phyloP scores from a whole-genome alignment of 2,888 invertebrate species.

The Neuroscelio doddi region DNA sequence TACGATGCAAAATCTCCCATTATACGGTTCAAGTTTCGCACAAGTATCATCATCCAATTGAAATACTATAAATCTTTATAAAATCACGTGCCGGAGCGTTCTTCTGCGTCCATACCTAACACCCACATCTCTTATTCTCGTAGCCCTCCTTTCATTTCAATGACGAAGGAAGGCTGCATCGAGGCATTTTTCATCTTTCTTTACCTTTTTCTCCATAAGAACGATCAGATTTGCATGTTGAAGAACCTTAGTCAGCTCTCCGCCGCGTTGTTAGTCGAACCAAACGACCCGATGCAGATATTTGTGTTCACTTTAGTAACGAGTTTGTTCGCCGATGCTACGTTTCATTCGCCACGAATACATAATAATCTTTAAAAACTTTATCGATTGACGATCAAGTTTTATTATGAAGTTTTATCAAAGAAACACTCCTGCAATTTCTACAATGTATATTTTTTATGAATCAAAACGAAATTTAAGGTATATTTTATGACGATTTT shows the following conservation, averaged over 20 bases:
- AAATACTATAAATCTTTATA: conserved; percentile 48
- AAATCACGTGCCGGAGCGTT: conserved; percentile 7
- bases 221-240: conserved; percentile 62
- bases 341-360: conserved; percentile 2
- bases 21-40: conserved; percentile 39
- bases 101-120: conserved; percentile 3
- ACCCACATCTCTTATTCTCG: conserved; percentile 37
- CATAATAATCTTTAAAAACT: conserved; percentile 15
- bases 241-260: conserved; percentile 62
- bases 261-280: conserved; percentile 37
- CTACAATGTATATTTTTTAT: too few species aligned
- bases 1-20: conserved; percentile 37
- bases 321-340: conserved; percentile 32
- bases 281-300: conserved; percentile 48
- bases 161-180: conserved; percentile 19
- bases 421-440: not conserved
- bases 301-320: conserved; percentile 48
- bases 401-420: too few species aligned
- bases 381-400: conserved; percentile 12
- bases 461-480: too few species aligned
- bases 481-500: too few species aligned
- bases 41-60: conserved; percentile 46
- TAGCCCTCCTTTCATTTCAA: conserved; percentile 5
- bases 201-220: conserved; percentile 20
- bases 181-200: conserved; percentile 38